These are phyloP conservation scores for Plectrocnemia conspersa DNA, from an alignment of 1,140 invertebrate genomes.

Conservation along the genomic window DNA sequence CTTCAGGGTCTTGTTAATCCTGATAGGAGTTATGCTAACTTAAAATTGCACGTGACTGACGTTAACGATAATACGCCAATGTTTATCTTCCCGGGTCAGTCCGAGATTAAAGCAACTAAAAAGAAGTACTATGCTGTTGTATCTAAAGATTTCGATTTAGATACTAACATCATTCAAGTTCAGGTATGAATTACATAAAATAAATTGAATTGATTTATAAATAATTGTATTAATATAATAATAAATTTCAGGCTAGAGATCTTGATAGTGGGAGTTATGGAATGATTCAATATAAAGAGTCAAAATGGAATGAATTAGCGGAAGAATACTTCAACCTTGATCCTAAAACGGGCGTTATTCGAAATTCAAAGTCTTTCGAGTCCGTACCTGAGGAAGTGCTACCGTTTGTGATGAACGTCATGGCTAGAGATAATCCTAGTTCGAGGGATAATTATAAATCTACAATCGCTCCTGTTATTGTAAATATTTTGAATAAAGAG, in stretches of 20 bases:
- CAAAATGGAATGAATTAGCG: conserved; percentile 54
- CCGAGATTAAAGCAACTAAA: conserved; percentile 42
- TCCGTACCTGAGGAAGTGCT: conserved; percentile 57
- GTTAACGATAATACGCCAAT: conserved; percentile 82
- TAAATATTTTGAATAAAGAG: conserved; percentile 51
- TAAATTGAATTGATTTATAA: conserved; percentile 2
- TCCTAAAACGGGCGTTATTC: conserved; percentile 65
- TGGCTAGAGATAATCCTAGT: conserved; percentile 70
- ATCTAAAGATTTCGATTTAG: conserved; percentile 63
- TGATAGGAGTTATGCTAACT: conserved; percentile 63
- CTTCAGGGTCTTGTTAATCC: conserved; percentile 72
- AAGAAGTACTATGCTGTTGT: conserved; percentile 58
- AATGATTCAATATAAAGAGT: conserved; percentile 66
- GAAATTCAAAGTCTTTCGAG: conserved; percentile 66
- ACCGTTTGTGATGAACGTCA: conserved; percentile 70
- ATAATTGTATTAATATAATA: conserved; percentile 4
- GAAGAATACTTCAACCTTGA: conserved; percentile 73
- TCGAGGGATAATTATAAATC: conserved; percentile 56
- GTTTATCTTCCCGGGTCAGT: conserved; percentile 66
- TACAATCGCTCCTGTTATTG: conserved; percentile 61
- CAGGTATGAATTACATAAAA: conserved; percentile 44
- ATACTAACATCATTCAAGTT: conserved; percentile 69
- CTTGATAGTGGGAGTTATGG: conserved; percentile 76
- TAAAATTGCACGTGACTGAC: conserved; percentile 79
- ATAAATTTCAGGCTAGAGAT: conserved; percentile 68